Base-by-base conservation (phyloP, 1,140 invertebrate genomes). In the Drosophila persimilis region DNA sequence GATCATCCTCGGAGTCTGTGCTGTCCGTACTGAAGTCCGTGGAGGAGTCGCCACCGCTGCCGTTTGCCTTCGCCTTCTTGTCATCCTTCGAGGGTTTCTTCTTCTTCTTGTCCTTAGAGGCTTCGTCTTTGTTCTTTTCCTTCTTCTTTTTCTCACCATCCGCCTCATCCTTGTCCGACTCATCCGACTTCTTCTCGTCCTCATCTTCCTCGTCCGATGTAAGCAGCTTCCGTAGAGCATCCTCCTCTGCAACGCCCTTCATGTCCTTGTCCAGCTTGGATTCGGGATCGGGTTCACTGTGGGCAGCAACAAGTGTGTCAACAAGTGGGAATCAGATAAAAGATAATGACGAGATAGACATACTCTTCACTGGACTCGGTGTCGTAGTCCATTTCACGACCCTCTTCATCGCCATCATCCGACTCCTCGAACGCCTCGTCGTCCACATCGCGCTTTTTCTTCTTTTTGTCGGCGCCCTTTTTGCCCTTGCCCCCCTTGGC, bases 331-430 rank as follows among this genome's bases (percentile, higher is more conserved):
- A 4, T 35, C 3, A 13, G 1, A 39, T 9, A 39, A 11, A 39
- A 39, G 35, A 13, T 4, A 39, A 39, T 13, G 9, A 39, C 11
- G 11, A 3, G 3, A 39, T 11, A 13, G 11, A 79, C 85, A 63
- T 91, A 93, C 94, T 94, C 94, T 59, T 94, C 94, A 15, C 95
- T 96, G 4, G 96, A 97, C 83, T 97, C 96, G 2, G 96, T 96
- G 77, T 97, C 96, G 77, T 97, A 97, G 91, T 97, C 96, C 60
- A 94, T 93, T 93, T 99, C 98, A 67, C 96, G 92, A 1, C 97
- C 97, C 93, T 99, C 98, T 88, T 97, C 97, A 92, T 99, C 98
- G 0, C 98, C 98, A 92, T 99, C 98, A 92, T 99, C 98, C 86
- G 97, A 98, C 91, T 99, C 98, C 92, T 99, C 98, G 55, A 97